Evolutionary conservation across 1,140 invertebrate genomes (phyloP).

Genomic region (Hypothenemus hampei): DNA sequence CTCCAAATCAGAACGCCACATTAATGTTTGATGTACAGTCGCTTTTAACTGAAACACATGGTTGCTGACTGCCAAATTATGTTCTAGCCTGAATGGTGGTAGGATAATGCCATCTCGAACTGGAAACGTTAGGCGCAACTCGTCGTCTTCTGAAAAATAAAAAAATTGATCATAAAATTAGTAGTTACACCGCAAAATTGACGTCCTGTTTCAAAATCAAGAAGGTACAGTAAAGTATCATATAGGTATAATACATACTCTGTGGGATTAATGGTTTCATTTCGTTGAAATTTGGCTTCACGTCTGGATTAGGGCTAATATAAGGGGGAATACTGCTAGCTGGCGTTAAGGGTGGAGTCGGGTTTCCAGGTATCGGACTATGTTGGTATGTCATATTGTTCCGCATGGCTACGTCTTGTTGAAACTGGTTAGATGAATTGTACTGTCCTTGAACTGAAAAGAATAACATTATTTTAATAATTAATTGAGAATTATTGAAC

Average conservation of each 20-base stretch:
- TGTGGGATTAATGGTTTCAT: constrained; percentile 69
- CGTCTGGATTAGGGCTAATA: constrained; percentile 80
- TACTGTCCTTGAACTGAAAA: constrained; percentile 42
- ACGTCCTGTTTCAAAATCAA: neutral
- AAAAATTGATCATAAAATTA: no score
- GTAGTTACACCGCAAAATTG: constrained; percentile 7
- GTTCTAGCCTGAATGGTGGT: constrained; percentile 90
- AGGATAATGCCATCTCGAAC: constrained; percentile 92
- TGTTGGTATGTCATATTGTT: constrained; percentile 77
- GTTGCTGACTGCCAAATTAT: constrained; percentile 94
- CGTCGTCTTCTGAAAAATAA: constrained; percentile 75
- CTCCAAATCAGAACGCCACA: constrained; percentile 72
- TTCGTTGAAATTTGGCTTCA: constrained; percentile 77
- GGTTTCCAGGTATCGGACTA: constrained; percentile 93
- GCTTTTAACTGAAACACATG: constrained; percentile 95
- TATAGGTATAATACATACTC: constrained; percentile 65
- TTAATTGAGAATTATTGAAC: no score
- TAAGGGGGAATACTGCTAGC: constrained; percentile 85
- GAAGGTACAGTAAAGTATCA: no score
- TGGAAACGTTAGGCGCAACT: constrained; percentile 91
- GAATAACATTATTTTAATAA: no score
- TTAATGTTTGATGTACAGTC: constrained; percentile 89
- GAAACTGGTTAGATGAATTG: constrained; percentile 52
- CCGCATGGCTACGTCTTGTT: constrained; percentile 63
- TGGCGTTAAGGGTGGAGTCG: constrained; percentile 88